Base-by-base conservation (phyloP, 2,888 invertebrate genomes). In the Unio pictorum region DNA sequence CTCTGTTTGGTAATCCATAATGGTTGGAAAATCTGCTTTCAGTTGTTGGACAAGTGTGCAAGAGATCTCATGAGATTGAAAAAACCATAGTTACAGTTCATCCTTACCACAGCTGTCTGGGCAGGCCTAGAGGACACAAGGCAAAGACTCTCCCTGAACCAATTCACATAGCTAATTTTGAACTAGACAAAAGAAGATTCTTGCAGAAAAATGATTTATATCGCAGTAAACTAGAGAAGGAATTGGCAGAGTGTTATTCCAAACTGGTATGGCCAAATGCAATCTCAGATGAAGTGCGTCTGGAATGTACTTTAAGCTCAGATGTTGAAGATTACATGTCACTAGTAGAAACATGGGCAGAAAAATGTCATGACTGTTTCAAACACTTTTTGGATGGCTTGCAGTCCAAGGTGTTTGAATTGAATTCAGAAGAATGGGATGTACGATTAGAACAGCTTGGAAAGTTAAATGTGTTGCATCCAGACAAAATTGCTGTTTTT, bases 401-500 rank as follows among this genome's bases (percentile, higher is more conserved):
- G 4, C 20, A 28, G 30, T 66, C 66, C 15, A 55, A 45, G 11
- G 55, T 28, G 23, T 56, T 54, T 61, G 4, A 34, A 11, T 64
- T 58, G 8, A 55, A 69, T 17, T 67, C 69, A 23, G 71, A 66
- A 3, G 67, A 68, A 17, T 75, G 69, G 64, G 34, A 17, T n/a
- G 62, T 64, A 11, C 69, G 73, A 17, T 62, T 69, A 17, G 55
- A 61, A 5, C 66, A 69, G 58, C 20, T 79, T 15, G 55, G 63
- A 20, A 56, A 18, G 0, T 17, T 80, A 15, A 66, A 61, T 30
- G 59, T 80, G 20, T 45, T 64, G 26, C 34, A 76, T 30, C 73
- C 75, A 55, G 76, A 74, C 54, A 61, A 56, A 55, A 73, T 80
- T 3, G 60, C 66, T 23, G 64, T 80, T 2, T 57, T 73, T 28